Base-by-base conservation (phyloP, 2,113 vertebrate genomes). In the Otocyon megalotis region DNA sequence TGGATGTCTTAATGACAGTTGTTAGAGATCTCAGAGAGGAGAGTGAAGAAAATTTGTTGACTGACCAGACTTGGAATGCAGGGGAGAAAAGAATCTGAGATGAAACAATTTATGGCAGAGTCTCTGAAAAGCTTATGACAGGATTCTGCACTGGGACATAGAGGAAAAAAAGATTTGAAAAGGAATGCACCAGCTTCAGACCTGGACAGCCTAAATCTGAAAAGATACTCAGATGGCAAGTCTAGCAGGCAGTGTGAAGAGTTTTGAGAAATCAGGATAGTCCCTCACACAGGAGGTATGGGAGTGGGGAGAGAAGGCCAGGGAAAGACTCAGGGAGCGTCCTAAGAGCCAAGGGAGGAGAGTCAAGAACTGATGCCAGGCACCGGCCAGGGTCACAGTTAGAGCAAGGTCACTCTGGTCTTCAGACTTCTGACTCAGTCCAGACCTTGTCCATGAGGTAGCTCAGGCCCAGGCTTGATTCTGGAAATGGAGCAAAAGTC, bases 31-130 rank as follows among this genome's bases (percentile, higher is more conserved):
- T 71, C 69, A 92, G 20, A 85, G 37, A 71, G 67, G 22, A 14
- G 17, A 54, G 56, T 35, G 74, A 76, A 82, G 53, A 80, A n/a
- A 80, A 88, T 72, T 71, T 94, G n/a, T 37, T 97, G 26, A 35
- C 13, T 77, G 4, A n/a, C 67, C 84, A 50, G 8, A 28, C 14
- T 80, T 93, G 58, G n/a, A 90, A 69, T 82, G 10, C 43, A 88
- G 35, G n/a, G 12, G 20, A 96, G 16, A 90, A 32, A 71, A 81
- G 50, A 72, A 54, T 94, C 22, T 24, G 37, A 74, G 58, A 81
- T 77, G 43, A 86, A 93, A 71, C 53, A 71, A 82, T 87, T 71
- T 82, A 71, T 63, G 11, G 54, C 32, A 82, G 3, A 90, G 60
- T 89, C 54, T 53, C 32, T 81, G n/a, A 93, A 76, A 81, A 54